Evolutionary conservation across 2,113 vertebrate species (phyloP).

Genomic region (Corythoichthys intestinalis): DNA sequence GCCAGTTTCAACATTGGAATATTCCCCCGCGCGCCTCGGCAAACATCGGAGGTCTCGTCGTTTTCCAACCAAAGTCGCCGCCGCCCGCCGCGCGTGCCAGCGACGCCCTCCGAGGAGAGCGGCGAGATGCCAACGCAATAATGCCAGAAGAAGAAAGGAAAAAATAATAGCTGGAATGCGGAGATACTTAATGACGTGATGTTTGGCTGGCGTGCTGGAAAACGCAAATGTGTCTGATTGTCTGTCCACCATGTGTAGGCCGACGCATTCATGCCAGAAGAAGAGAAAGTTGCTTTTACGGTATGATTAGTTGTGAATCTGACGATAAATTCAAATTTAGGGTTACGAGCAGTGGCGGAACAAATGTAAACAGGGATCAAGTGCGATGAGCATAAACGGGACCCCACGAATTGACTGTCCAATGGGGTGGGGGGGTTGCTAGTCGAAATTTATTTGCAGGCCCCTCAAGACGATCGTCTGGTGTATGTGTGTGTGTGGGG

Average conservation of each 20-base stretch:
- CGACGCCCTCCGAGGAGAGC: conserved; percentile 58
- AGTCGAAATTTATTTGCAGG: too few species aligned
- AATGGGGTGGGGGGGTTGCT: too few species aligned
- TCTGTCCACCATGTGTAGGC: not conserved
- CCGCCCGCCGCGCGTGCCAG: conserved; percentile 57
- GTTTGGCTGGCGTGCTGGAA: conserved; percentile 20
- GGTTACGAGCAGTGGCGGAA: too few species aligned
- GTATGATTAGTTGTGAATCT: too few species aligned
- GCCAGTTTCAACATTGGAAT: conserved; percentile 74
- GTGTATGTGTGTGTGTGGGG: too few species aligned
- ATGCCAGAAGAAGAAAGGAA: conserved; percentile 53
- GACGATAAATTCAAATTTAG: too few species aligned
- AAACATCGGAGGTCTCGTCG: conserved; percentile 68
- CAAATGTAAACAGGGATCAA: too few species aligned
- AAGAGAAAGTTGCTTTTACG: too few species aligned
- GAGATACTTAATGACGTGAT: conserved; percentile 55
- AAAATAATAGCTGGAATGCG: conserved; percentile 59
- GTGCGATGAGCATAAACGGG: too few species aligned
- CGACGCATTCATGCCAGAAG: too few species aligned
- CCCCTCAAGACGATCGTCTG: too few species aligned
- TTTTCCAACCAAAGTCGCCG: conserved; percentile 65
- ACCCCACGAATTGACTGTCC: too few species aligned
- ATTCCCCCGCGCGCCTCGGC: conserved; percentile 71
- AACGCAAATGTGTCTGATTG: conserved; percentile 1
- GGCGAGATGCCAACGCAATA: conserved; percentile 69